phyloP scores from a whole-genome alignment of 2,113 vertebrate species.

The Mustela lutreola region DNA sequence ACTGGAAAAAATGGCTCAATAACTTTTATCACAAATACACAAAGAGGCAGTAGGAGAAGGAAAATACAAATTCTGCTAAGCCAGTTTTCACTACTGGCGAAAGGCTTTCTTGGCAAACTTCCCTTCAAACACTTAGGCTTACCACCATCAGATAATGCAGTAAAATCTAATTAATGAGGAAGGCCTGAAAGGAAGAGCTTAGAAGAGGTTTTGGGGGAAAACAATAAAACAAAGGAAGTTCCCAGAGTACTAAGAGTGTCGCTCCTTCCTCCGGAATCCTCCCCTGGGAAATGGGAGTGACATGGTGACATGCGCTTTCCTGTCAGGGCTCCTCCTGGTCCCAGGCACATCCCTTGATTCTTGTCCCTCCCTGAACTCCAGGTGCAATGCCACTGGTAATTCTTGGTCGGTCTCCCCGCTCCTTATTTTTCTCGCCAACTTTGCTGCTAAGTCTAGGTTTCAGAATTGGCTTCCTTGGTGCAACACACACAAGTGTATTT shows the following conservation, averaged over 20 bases:
- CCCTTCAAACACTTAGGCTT: not conserved
- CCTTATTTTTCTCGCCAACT: not conserved
- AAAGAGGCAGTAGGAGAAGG: not conserved
- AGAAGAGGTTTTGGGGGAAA: not conserved
- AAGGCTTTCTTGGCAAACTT: not conserved
- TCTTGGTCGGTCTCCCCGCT: not conserved
- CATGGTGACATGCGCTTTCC: not conserved
- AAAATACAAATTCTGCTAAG: constrained; percentile 34
- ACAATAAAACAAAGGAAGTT: not conserved
- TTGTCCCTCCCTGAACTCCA: not conserved
- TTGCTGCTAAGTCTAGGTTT: not conserved
- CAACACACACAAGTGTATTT: not conserved
- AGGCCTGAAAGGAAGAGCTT: not conserved
- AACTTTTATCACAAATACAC: constrained; percentile 54
- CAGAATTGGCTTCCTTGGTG: not conserved
- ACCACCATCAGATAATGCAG: not conserved
- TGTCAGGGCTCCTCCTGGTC: not conserved
- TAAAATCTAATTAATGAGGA: not conserved
- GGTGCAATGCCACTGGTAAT: not conserved
- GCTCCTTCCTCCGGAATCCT: not conserved
- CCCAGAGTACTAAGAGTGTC: not conserved
- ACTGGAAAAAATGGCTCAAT: constrained; percentile 70
- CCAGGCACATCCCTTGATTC: no score
- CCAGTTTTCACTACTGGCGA: constrained; percentile 50
- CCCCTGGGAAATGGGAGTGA: not conserved